These are phyloP conservation scores for Zeuzera pyrina DNA, from an alignment of 2,888 invertebrate genomes.

Conservation along the genomic window DNA sequence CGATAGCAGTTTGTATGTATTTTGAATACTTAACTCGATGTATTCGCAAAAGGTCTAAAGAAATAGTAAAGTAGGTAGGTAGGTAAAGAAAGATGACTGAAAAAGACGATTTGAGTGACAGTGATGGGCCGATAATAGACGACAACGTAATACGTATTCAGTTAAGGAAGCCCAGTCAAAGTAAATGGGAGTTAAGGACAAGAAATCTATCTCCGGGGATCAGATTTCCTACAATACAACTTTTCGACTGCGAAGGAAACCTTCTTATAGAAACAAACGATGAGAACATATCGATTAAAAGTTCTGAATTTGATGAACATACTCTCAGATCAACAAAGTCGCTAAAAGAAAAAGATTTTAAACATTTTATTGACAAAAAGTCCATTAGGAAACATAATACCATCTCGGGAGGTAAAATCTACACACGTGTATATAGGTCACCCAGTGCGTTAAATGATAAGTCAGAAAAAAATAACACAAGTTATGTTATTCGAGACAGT, in stretches of 20 bases:
- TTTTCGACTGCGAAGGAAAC: slow-evolving; percentile 76
- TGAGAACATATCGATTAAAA: slow-evolving; percentile 65
- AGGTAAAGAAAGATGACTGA: slow-evolving; percentile 36
- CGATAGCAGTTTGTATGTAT: slow-evolving; percentile 9
- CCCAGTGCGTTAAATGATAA: slow-evolving; percentile 26
- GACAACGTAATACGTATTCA: slow-evolving; percentile 75
- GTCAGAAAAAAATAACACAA: slow-evolving; percentile 23
- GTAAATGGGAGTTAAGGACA: slow-evolving; percentile 77
- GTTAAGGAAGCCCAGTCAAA: slow-evolving; percentile 73
- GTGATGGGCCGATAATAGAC: slow-evolving; percentile 60
- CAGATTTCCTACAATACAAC: slow-evolving; percentile 74
- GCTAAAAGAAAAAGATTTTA: slow-evolving; percentile 51
- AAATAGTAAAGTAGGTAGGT: too few relatives aligned
- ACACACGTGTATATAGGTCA: slow-evolving; percentile 51
- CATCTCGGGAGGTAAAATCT: slow-evolving; percentile 55
- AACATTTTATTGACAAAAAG: slow-evolving; percentile 45
- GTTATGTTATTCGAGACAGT: slow-evolving; percentile 37
- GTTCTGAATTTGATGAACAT: slow-evolving; percentile 43
- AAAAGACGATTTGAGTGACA: slow-evolving; percentile 47
- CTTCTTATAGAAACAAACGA: slow-evolving; percentile 75
- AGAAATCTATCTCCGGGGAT: slow-evolving; percentile 75
- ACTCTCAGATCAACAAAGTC: slow-evolving; percentile 44
- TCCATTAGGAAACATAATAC: slow-evolving; percentile 54
- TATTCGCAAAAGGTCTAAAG: slow-evolving; percentile 14
- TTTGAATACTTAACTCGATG: slow-evolving; percentile 12